Percentiles rank a stretch among this genome's conserved stretches.
These are phyloP conservation scores for Nerophis lumbriciformis DNA, from an alignment of 2,113 vertebrate species.

Conservation along the genomic window DNA sequence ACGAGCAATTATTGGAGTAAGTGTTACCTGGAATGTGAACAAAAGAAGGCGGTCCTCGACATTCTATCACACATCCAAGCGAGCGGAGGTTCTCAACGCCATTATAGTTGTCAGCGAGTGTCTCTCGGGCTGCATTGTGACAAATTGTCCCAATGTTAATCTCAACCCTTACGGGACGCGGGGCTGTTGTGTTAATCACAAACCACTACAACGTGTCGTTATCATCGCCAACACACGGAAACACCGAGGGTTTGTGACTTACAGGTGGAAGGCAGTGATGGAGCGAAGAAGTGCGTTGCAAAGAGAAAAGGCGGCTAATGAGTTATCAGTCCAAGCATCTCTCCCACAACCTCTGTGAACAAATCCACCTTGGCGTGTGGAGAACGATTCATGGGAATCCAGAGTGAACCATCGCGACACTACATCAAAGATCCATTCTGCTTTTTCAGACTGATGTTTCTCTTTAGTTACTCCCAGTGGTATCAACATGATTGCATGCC, in stretches of 20 bases:
- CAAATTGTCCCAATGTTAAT: slow-evolving; percentile 71
- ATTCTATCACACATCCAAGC: too few species aligned
- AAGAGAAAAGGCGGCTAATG: slow-evolving; percentile 41
- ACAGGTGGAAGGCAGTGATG: slow-evolving; percentile 24
- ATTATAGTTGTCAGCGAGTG: slow-evolving; percentile 9
- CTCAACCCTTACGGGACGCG: slow-evolving; percentile 72
- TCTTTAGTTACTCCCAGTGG: too few species aligned
- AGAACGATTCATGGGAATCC: slow-evolving; percentile 10
- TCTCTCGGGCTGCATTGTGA: slow-evolving; percentile 68
- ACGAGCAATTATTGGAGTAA: too few species aligned
- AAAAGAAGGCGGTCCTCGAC: too few species aligned
- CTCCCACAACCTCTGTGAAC: slow-evolving; percentile 54
- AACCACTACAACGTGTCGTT: slow-evolving; percentile 70
- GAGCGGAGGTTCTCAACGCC: neutral
- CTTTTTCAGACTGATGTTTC: too few species aligned
- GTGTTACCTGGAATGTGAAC: too few species aligned
- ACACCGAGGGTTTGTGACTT: slow-evolving; percentile 48
- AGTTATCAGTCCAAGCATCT: slow-evolving; percentile 32
- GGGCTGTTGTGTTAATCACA: slow-evolving; percentile 74
- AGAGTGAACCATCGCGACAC: slow-evolving; percentile 30
- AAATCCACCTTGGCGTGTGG: slow-evolving; percentile 22
- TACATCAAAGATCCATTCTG: slow-evolving; percentile 18
- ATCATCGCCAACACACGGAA: slow-evolving; percentile 53
- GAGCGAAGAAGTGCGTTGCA: slow-evolving; percentile 33
- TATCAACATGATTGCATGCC: too few species aligned